Base-by-base conservation (phyloP, 2,113 vertebrate species). In the Pavo muticus region DNA sequence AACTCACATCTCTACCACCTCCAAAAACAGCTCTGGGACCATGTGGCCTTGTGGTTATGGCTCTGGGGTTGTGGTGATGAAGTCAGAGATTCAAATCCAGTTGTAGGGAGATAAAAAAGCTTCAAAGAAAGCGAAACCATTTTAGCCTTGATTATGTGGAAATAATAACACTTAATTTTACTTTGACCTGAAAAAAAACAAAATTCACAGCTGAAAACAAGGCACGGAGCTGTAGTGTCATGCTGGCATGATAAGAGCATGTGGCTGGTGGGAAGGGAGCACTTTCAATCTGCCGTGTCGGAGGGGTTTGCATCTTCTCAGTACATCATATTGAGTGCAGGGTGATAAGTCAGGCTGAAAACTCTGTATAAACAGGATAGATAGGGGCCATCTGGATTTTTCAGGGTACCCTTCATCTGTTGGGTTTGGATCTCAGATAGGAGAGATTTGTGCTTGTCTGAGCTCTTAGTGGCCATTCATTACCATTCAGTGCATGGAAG, bases 21-120 rank as follows among this genome's bases (percentile, higher is more conserved):
- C 94, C 90, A 90, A 88, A 94, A 93, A 93, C 96, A 95, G 87
- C 78, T 35, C 40, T 87, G 67, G 67, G 69, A 90, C 93, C 88
- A 87, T 94, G 88, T 94, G 95, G 96, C 94, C 95, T 96, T 96
- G 96, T 91, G 96, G 96, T 95, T 97, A 96, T 91, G 95, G 91
- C 95, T 95, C 92, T 94, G 91, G 83, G 96, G 92, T 96, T 95
- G 93, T 92, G 94, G 93, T 96, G 96, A 73, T 94, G 80, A 96
- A 96, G 94, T 94, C 92, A 97, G 94, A 97, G 96, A 96, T 95
- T 95, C 96, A 92, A 90, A 94, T 95, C 91, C 91, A 88, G 76
- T 87, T 27, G 63, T 45, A 91, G 60, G 95, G 96, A 93, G 94
- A 95, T 91, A 96, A 91, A 92, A 54, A 94, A 92, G 95, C 93